phyloP scores from a whole-genome alignment of 2,113 vertebrate genomes.

The Rhinopomastus cyanomelas region DNA sequence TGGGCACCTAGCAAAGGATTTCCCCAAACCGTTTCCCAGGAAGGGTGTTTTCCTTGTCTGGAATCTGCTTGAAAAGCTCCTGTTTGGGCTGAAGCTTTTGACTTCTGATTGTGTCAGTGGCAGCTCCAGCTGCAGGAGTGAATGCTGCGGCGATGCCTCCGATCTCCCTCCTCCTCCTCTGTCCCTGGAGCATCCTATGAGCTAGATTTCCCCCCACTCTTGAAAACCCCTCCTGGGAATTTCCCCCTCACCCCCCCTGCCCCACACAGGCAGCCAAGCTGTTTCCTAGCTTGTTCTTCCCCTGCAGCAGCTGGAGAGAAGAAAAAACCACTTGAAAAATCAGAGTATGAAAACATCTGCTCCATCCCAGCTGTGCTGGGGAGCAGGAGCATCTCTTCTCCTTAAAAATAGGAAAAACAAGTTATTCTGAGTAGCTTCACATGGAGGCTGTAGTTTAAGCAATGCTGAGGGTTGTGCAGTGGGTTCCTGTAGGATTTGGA shows the following conservation, averaged over 20 bases:
- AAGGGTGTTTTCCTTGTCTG: neutral
- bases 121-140: neutral
- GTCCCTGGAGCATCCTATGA: neutral
- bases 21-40: fast-evolving
- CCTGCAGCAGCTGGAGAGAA: neutral
- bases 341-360: neutral
- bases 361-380: neutral
- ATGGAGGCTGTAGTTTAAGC: neutral
- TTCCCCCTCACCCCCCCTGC: neutral
- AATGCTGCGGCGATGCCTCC: neutral
- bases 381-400: neutral
- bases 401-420: neutral
- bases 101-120: neutral
- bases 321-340: neutral
- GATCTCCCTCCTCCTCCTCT: neutral
- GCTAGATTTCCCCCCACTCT: neutral
- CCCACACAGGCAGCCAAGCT: neutral
- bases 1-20: neutral
- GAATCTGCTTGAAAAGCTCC: neutral
- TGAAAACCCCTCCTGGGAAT: neutral
- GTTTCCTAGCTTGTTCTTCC: neutral
- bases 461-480: fast-evolving
- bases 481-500: neutral
- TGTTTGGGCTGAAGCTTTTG: neutral
- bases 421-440: neutral